Evolutionary conservation across 2,113 vertebrate species (phyloP).

Genomic region (Calonectris borealis): DNA sequence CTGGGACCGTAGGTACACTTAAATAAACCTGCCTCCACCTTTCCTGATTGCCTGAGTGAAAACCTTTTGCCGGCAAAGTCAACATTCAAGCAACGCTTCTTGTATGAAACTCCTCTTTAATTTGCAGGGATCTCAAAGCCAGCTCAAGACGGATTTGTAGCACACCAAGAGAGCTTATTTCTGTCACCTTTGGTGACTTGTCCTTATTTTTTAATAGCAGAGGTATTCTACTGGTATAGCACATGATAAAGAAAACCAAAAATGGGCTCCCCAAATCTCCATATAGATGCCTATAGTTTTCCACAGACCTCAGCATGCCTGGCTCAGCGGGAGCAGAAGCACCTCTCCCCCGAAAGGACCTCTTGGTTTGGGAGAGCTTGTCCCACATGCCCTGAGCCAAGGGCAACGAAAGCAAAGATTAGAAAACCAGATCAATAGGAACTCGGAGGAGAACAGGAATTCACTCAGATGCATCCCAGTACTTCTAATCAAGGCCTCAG

Average conservation of each 20-base stretch:
- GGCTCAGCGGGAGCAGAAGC: background rate
- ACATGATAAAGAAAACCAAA: background rate
- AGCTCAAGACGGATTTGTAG: background rate
- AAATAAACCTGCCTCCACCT: background rate
- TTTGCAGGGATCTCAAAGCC: background rate
- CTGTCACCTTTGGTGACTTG: background rate
- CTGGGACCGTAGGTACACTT: background rate
- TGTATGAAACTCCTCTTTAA: background rate
- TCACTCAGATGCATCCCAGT: background rate
- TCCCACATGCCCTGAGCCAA: accelerated
- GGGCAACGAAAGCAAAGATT: background rate
- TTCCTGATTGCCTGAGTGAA: background rate
- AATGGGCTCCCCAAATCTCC: background rate
- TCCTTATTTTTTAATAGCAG: background rate
- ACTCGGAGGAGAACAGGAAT: background rate
- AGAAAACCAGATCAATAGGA: background rate
- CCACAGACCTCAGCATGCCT: background rate
- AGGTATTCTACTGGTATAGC: background rate
- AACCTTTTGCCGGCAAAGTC: background rate
- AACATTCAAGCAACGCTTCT: background rate
- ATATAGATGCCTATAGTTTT: background rate
- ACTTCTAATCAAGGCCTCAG: background rate
- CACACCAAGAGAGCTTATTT: background rate
- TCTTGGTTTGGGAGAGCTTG: background rate
- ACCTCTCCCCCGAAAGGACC: background rate